phyloP scores from a whole-genome alignment of 1,140 invertebrate genomes.

The Orius insidiosus region DNA sequence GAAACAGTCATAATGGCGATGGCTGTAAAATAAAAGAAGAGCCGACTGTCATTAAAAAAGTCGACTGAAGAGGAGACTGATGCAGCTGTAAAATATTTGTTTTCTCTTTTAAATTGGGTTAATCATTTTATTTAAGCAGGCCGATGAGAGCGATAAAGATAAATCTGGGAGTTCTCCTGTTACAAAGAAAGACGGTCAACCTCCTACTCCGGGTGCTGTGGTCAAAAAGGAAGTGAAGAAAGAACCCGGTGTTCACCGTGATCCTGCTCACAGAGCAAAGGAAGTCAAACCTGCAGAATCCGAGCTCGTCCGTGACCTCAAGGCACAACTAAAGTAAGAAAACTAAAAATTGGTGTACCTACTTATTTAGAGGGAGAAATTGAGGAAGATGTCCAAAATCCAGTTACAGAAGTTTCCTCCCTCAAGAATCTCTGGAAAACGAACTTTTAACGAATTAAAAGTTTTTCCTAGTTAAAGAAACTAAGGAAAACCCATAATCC shows the following conservation, averaged over 20 bases:
- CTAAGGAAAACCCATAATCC: too few species aligned
- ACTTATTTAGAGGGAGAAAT: too few species aligned
- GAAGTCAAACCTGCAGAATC: constrained; percentile 36
- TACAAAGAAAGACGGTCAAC: constrained; percentile 33
- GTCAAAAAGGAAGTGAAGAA: constrained; percentile 32
- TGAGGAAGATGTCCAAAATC: too few species aligned
- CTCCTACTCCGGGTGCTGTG: constrained; percentile 15
- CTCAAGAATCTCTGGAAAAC: too few species aligned
- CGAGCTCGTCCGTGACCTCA: constrained; percentile 62
- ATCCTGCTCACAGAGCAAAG: constrained; percentile 25
- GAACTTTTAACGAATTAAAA: too few species aligned
- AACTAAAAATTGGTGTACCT: too few species aligned
- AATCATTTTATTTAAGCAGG: neutral
- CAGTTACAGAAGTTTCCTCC: too few species aligned
- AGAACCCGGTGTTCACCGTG: constrained; percentile 31
- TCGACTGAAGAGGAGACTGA: constrained; percentile 19
- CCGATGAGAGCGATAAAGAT: constrained; percentile 24
- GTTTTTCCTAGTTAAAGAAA: too few species aligned
- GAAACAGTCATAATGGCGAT: constrained; percentile 7
- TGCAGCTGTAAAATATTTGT: constrained; percentile 10
- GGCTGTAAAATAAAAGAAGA: constrained; percentile 19
- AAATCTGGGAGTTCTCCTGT: constrained; percentile 29
- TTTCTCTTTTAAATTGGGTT: too few species aligned
- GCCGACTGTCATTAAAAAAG: constrained; percentile 17
- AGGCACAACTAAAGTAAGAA: constrained; percentile 86